phyloP scores from a whole-genome alignment of 2,113 vertebrate species.

The Odocoileus hemionus region DNA sequence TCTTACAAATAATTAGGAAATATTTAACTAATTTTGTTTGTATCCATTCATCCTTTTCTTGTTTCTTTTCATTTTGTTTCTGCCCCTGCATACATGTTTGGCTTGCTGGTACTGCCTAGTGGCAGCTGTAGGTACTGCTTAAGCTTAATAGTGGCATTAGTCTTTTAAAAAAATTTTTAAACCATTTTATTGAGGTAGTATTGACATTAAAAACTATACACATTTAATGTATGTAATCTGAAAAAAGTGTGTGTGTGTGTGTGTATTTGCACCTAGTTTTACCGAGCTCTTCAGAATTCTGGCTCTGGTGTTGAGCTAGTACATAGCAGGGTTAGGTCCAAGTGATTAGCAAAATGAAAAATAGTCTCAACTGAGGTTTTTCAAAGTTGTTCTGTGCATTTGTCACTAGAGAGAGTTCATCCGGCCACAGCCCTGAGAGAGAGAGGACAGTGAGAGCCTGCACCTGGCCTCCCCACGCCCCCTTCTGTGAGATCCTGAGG shows the following conservation, averaged over 20 bases:
- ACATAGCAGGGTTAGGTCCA: neutral
- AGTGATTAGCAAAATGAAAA: neutral
- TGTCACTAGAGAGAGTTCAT: neutral
- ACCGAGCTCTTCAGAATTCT: neutral
- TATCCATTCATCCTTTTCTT: neutral
- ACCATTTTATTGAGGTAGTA: neutral
- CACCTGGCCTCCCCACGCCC: neutral
- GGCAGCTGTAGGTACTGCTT: neutral
- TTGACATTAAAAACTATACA: neutral
- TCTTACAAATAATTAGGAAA: neutral
- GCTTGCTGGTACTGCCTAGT: slow-evolving; percentile 19
- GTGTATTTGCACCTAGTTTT: neutral
- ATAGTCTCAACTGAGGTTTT: neutral
- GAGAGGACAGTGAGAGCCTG: too few species aligned
- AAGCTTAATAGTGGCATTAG: neutral
- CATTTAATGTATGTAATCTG: neutral
- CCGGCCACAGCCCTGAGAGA: neutral
- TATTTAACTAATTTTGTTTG: neutral
- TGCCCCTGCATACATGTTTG: neutral
- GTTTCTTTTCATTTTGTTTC: neutral
- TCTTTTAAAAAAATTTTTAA: neutral
- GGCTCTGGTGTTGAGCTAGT: neutral
- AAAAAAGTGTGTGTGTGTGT: neutral
- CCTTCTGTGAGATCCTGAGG: neutral
- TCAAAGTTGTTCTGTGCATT: neutral